These are phyloP conservation scores for Paraplagusia blochii DNA, from an alignment of 2,113 vertebrate species.

Conservation along the genomic window DNA sequence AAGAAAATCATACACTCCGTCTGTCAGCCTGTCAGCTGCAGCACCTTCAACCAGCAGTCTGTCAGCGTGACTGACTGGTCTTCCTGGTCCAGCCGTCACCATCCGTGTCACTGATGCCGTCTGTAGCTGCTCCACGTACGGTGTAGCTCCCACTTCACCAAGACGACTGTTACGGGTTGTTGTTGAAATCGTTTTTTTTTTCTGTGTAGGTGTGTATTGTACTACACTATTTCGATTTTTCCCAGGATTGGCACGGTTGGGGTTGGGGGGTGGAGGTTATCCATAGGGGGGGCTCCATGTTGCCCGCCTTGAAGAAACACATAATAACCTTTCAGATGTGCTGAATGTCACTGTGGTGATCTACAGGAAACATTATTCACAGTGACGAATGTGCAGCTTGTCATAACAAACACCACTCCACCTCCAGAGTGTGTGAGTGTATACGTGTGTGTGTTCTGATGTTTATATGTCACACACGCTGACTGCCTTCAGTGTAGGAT, in stretches of 20 bases:
- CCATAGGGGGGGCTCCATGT: constrained; percentile 30
- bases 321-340: constrained; percentile 60
- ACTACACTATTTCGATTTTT: no score
- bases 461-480: constrained; percentile 4
- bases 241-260: no score
- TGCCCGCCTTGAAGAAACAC: constrained; percentile 43
- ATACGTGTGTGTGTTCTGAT: constrained; percentile 2
- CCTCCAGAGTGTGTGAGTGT: neutral
- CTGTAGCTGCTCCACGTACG: constrained; percentile 6
- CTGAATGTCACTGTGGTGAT: constrained; percentile 55
- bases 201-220: no score
- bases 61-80: constrained; percentile 37
- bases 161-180: constrained; percentile 44
- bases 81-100: constrained; percentile 53
- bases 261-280: neutral
- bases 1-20: constrained; percentile 44
- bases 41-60: constrained; percentile 15
- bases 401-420: constrained; percentile 40
- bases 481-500: constrained; percentile 7
- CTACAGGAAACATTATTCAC: constrained; percentile 41
- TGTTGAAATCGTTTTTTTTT: no score
- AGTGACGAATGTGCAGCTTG: constrained; percentile 59
- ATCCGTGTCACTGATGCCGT: constrained; percentile 30
- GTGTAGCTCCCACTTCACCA: constrained; percentile 20
- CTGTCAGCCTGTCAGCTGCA: constrained; percentile 57